phyloP scores from a whole-genome alignment of 2,113 vertebrate genomes.

The Abramis brama region DNA sequence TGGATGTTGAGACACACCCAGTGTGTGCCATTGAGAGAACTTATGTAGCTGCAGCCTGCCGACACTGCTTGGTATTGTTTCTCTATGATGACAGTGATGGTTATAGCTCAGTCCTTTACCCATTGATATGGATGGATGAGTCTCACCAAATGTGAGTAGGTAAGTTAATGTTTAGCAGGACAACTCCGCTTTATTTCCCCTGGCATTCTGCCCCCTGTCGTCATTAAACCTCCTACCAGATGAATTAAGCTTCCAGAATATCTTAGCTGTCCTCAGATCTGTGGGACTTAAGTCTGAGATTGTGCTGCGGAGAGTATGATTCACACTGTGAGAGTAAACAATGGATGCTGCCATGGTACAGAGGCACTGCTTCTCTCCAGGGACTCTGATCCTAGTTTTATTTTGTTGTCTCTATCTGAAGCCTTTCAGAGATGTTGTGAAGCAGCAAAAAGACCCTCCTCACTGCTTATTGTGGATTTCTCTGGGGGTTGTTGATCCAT shows the following conservation, averaged over 20 bases:
- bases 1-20: conserved; percentile 75
- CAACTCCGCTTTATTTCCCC: conserved; percentile 9
- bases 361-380: conserved; percentile 15
- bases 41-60: conserved; percentile 66
- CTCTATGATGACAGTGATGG: conserved; percentile 17
- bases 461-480: conserved; percentile 23
- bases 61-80: conserved; percentile 55
- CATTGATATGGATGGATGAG: conserved; percentile 23
- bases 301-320: conserved; percentile 39
- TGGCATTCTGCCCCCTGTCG: background rate
- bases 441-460: conserved; percentile 32
- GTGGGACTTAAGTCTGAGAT: conserved; percentile 32
- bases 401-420: conserved; percentile 35
- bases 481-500: conserved; percentile 29
- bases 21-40: conserved; percentile 68
- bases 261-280: conserved; percentile 30
- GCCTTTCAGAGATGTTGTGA: conserved; percentile 35
- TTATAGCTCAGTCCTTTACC: background rate
- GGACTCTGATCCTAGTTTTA: conserved; percentile 35
- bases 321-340: conserved; percentile 44
- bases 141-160: conserved; percentile 31
- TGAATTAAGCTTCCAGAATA: conserved; percentile 32
- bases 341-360: conserved; percentile 49
- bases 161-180: conserved; percentile 28
- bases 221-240: background rate